phyloP scores from a whole-genome alignment of 1,140 invertebrate species.

The Drosophila teissieri region DNA sequence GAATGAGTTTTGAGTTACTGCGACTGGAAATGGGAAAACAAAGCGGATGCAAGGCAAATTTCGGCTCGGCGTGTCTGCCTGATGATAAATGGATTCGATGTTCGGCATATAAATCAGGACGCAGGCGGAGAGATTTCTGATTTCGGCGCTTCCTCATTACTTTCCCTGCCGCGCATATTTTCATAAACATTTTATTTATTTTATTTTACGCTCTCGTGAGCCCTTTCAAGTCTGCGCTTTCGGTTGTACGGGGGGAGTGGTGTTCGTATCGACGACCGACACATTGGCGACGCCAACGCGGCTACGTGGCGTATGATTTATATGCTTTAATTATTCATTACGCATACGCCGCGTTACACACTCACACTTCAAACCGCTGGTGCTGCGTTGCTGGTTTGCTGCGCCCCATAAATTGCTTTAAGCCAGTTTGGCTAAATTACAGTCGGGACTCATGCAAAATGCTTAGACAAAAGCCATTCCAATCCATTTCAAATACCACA shows the following conservation, averaged over 20 bases:
- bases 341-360: constrained; percentile 33
- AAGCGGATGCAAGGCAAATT: constrained; percentile 56
- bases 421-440: constrained; percentile 46
- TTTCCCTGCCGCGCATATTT: constrained; percentile 49
- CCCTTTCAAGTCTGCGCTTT: constrained; percentile 64
- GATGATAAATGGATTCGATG: constrained; percentile 80
- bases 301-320: constrained; percentile 77
- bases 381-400: neutral
- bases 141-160: constrained; percentile 58
- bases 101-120: constrained; percentile 76
- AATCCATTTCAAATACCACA: constrained; percentile 14
- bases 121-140: constrained; percentile 41
- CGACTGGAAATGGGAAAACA: constrained; percentile 45
- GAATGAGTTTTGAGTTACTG: constrained; percentile 28
- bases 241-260: neutral
- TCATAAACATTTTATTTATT: constrained; percentile 68
- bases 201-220: constrained; percentile 64
- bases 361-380: constrained; percentile 3
- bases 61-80: constrained; percentile 38
- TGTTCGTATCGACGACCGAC: constrained; percentile 47
- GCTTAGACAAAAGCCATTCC: constrained; percentile 39
- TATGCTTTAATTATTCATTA: constrained; percentile 78
- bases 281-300: constrained; percentile 48
- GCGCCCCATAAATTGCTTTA: constrained; percentile 41
- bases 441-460: constrained; percentile 14